These are phyloP conservation scores for Macrotus californicus DNA, from an alignment of 2,113 vertebrate genomes.

Conservation along the genomic window DNA sequence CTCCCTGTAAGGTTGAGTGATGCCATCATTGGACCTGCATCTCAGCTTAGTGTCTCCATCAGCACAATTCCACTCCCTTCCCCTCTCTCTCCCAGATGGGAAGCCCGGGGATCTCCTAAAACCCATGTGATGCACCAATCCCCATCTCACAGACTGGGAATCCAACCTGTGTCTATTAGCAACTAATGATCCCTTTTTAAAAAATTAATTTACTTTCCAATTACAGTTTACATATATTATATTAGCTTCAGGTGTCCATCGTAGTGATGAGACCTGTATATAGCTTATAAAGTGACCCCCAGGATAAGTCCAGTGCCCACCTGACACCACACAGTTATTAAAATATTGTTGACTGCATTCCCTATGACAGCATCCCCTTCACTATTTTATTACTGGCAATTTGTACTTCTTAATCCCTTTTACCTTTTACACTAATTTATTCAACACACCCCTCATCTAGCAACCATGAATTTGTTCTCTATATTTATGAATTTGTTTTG, in stretches of 20 bases:
- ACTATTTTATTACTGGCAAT: neutral
- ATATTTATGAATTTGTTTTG: neutral
- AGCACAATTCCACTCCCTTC: neutral
- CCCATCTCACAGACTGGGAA: neutral
- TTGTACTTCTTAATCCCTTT: neutral
- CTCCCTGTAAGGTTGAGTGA: neutral
- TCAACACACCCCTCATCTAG: neutral
- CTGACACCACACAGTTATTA: neutral
- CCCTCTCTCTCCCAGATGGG: neutral
- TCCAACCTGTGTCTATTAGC: neutral
- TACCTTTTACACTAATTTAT: neutral
- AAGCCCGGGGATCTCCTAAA: neutral
- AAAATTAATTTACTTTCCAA: neutral
- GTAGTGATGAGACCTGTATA: neutral
- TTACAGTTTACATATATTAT: neutral
- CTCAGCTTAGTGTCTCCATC: neutral
- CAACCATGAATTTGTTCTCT: neutral
- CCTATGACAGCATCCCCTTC: neutral
- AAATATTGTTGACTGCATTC: neutral
- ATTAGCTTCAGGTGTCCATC: neutral
- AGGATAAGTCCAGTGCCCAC: neutral
- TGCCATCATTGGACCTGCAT: fast-evolving
- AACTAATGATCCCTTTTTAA: neutral
- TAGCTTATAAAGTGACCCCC: neutral
- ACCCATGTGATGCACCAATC: neutral